Evolutionary conservation across 2,888 invertebrate genomes (phyloP), one percentile per base, ranked within the genome.

Genomic region (Spilarctia lutea): DNA sequence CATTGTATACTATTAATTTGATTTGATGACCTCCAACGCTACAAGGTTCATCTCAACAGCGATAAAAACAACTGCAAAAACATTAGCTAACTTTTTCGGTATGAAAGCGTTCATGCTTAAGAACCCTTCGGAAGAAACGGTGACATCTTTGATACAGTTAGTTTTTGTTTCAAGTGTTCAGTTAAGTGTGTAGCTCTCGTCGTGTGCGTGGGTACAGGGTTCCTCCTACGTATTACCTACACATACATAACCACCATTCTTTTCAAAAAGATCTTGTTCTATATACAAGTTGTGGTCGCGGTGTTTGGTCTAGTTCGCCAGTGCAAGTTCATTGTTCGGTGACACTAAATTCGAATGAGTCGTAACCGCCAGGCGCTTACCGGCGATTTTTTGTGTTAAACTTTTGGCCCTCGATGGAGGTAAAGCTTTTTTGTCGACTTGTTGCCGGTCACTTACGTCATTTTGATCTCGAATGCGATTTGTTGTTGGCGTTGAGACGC

Each of bases 261-360:
- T 91, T 91, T 91, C 76, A 27, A 84, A 88, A 89, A 86, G 81
- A 85, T 85, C 87, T 89, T 89, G 91, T 91, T 91, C 93, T 86
- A 91, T 92, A 92, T 92, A 91, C 91, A 87, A 91, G 90, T 90
- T 87, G 85, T 90, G 90, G 89, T 89, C 90, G 87, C 88, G 90
- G 89, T 94, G 94, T 95, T 94, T 95, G 93, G 94, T 95, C 95
- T 96, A 95, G 94, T 95, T 95, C 91, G 93, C 93, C 93, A 91
- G 87, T 93, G 92, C 94, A 94, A 94, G 95, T 95, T 96, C 95
- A 95, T 96, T 96, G 95, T 96, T 95, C 95, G 90, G 84, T 74
- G 72, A 77, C 68, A 79, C 69, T 82, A 68, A 85, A 88, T 83
- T 85, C 86, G 81, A 79, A 87, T 88, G 84, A 81, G 94, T 85